Conservation (phyloP, 2,797 vertebrate species). For the Phataginus tetradactyla region DNA sequence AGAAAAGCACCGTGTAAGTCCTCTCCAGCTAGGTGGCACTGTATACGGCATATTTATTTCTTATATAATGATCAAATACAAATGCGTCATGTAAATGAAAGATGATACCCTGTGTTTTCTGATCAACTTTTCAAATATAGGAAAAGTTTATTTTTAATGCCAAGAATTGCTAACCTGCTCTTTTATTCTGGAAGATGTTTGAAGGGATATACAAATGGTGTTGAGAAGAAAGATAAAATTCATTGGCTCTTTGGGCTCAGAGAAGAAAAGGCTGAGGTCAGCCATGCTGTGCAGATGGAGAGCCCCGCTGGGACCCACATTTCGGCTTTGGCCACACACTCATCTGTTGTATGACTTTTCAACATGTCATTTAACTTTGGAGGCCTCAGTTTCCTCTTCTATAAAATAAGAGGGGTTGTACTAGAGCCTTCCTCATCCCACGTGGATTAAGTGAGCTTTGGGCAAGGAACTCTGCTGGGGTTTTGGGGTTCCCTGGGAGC, state of each 20-base stretch:
- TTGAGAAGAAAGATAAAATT: not conserved
- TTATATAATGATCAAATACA: conserved; percentile 17
- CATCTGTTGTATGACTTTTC: not conserved
- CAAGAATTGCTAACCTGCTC: not conserved
- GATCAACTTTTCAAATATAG: not conserved
- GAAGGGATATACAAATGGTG: not conserved
- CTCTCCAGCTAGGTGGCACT: not conserved
- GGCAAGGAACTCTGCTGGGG: not conserved
- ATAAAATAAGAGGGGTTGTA: not conserved
- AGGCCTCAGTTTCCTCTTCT: not conserved
- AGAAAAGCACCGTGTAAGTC: not conserved
- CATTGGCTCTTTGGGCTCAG: not conserved
- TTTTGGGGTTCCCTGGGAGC: not conserved
- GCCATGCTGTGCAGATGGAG: accelerated
- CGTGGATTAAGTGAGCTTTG: not conserved
- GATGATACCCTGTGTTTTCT: not conserved
- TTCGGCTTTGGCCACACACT: not conserved
- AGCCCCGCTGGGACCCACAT: not conserved
- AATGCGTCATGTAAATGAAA: not conserved
- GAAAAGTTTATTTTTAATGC: conserved; percentile 19
- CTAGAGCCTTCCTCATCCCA: not conserved
- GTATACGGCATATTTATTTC: not conserved
- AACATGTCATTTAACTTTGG: not conserved
- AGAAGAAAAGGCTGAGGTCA: not conserved
- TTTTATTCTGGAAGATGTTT: not conserved